A percentile compares a stretch with the other conserved stretches of the same genome.
These are phyloP conservation scores for Triplophysa dalaica DNA, from an alignment of 2,113 vertebrate species.

Conservation along the genomic window DNA sequence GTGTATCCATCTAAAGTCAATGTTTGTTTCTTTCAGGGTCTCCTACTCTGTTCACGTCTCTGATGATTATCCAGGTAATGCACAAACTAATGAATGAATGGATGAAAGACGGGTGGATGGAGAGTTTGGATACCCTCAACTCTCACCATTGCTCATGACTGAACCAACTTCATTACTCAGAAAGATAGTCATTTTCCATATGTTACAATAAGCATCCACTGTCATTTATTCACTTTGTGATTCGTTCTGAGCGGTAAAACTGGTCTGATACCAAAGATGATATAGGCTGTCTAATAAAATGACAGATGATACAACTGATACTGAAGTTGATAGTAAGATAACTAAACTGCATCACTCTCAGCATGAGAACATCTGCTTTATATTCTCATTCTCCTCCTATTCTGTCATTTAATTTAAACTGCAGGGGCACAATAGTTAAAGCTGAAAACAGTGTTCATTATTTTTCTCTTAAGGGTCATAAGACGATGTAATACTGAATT, in stretches of 20 bases:
- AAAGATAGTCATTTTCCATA: neutral
- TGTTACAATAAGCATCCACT: neutral
- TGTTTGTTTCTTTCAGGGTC: conserved; percentile 70
- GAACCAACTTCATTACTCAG: neutral
- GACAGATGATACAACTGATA: conserved; percentile 19
- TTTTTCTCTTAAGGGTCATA: neutral
- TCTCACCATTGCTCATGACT: neutral
- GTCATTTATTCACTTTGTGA: conserved; percentile 21
- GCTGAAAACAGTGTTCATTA: neutral
- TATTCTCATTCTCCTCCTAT: neutral
- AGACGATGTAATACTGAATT: neutral
- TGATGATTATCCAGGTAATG: conserved; percentile 89
- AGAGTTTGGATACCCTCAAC: neutral
- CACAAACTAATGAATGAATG: neutral
- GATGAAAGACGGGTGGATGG: neutral
- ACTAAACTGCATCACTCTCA: neutral
- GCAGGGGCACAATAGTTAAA: neutral
- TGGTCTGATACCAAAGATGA: conserved; percentile 28
- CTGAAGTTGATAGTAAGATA: neutral
- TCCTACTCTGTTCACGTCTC: conserved; percentile 88
- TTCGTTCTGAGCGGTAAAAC: conserved; percentile 38
- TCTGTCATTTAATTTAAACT: conserved; percentile 5
- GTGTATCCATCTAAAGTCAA: conserved; percentile 7
- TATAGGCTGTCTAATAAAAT: conserved; percentile 20
- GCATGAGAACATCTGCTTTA: too few species aligned